Conservation (phyloP, 2,888 invertebrate genomes). For the Heliconius erato region DNA sequence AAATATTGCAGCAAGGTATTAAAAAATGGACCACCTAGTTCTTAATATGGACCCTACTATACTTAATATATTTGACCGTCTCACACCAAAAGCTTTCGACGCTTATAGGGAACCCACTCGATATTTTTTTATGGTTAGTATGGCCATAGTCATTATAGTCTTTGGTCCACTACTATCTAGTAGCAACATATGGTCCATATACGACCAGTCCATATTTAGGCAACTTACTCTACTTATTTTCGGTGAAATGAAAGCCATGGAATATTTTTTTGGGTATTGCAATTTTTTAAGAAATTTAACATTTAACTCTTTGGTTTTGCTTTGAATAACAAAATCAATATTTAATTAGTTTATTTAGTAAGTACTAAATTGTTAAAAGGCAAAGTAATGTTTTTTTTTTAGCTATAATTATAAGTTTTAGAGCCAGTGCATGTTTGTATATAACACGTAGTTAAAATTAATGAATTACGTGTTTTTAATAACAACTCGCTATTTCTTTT, state of each 20-base stretch:
- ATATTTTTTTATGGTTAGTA: too few species aligned
- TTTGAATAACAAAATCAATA: not conserved
- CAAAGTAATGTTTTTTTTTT: not conserved
- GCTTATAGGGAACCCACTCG: too few species aligned
- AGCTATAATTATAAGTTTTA: not conserved
- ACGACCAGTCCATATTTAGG: too few species aligned
- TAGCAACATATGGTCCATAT: too few species aligned
- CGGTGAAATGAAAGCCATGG: not conserved
- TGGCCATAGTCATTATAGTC: too few species aligned
- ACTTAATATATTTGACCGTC: too few species aligned
- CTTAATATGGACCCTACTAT: too few species aligned
- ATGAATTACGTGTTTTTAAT: conserved; percentile 39
- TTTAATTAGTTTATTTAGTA: not conserved
- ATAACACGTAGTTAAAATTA: conserved; percentile 23
- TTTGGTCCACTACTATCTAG: too few species aligned
- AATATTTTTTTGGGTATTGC: not conserved
- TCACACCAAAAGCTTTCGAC: too few species aligned
- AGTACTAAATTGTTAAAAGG: not conserved
- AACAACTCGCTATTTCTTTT: conserved; percentile 65
- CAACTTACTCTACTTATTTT: not conserved
- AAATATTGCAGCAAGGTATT: too few species aligned
- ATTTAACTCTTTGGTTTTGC: not conserved
- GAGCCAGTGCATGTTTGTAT: conserved; percentile 11
- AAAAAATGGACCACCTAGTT: too few species aligned
- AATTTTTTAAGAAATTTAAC: not conserved